Evolutionary conservation across 2,113 vertebrate genomes (phyloP).

Genomic region (Eurypyga helias): DNA sequence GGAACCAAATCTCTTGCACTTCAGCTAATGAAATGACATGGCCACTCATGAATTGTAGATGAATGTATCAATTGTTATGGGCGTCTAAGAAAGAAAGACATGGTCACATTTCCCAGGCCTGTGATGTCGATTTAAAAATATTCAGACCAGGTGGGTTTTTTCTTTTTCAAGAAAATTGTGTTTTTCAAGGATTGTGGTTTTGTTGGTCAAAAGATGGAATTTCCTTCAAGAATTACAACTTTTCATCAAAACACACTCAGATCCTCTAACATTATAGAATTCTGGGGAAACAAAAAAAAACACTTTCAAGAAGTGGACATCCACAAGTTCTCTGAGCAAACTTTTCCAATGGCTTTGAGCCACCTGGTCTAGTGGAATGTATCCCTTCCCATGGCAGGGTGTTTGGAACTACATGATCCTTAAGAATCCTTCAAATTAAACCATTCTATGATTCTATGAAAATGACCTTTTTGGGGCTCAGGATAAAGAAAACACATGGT

Average conservation of each 20-base stretch:
- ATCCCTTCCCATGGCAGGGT: too few relatives aligned
- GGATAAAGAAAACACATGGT: background rate
- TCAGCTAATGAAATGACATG: background rate
- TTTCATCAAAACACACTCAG: background rate
- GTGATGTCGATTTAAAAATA: background rate
- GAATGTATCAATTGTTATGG: background rate
- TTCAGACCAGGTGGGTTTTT: fast-evolving
- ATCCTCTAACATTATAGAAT: background rate
- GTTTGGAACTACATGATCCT: too few relatives aligned
- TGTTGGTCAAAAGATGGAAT: background rate
- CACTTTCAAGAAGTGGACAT: too few relatives aligned
- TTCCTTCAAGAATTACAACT: background rate
- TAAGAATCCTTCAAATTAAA: too few relatives aligned
- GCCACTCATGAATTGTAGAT: background rate
- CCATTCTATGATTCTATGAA: too few relatives aligned
- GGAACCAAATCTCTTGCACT: background rate
- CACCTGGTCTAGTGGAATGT: too few relatives aligned
- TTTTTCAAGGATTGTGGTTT: background rate
- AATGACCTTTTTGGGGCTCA: background rate
- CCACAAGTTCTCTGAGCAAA: too few relatives aligned
- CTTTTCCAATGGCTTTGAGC: too few relatives aligned
- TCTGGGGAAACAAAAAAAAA: background rate
- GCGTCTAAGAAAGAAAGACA: background rate
- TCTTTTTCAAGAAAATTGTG: background rate
- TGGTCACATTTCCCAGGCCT: background rate